Evolutionary conservation across 2,888 invertebrate genomes (phyloP).

Genomic region (Automeris io): DNA sequence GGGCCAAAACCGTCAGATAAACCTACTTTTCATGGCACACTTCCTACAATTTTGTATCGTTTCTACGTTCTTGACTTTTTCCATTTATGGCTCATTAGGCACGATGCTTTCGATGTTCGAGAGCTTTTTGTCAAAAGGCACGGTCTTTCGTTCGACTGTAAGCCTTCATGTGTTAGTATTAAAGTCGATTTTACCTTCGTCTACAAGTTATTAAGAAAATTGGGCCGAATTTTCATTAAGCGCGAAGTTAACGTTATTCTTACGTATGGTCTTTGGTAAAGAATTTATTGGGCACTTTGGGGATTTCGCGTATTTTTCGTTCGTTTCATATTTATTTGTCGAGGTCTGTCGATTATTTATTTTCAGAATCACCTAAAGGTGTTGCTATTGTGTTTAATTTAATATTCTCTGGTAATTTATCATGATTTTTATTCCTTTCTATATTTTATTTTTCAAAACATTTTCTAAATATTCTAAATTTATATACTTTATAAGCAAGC

Average conservation of each 20-base stretch:
- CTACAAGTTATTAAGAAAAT: constrained; percentile 1
- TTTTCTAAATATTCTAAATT: too few relatives aligned
- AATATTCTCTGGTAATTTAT: too few relatives aligned
- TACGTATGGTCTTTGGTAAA: background rate
- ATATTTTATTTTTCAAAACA: too few relatives aligned
- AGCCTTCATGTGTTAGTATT: constrained; percentile 11
- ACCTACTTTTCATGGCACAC: background rate
- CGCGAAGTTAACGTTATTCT: constrained; percentile 8
- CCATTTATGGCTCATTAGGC: constrained; percentile 37
- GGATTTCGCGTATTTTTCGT: background rate
- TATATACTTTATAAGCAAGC: too few relatives aligned
- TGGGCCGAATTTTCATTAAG: constrained; percentile 8
- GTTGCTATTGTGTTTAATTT: too few relatives aligned
- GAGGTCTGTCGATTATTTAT: background rate
- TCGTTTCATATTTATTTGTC: background rate
- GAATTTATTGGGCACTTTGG: constrained; percentile 4
- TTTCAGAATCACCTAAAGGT: too few relatives aligned
- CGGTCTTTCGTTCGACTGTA: constrained; percentile 10
- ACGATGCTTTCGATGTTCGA: constrained; percentile 31
- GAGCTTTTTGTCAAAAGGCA: constrained; percentile 39
- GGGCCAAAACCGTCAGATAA: background rate
- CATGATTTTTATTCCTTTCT: too few relatives aligned
- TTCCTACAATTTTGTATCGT: constrained; percentile 6
- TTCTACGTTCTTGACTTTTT: constrained; percentile 22
- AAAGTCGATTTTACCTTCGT: background rate